A percentile compares a stretch with the other conserved stretches of the same genome.
These are phyloP conservation scores for Zeuzera pyrina DNA, from an alignment of 2,888 invertebrate genomes.

Conservation along the genomic window DNA sequence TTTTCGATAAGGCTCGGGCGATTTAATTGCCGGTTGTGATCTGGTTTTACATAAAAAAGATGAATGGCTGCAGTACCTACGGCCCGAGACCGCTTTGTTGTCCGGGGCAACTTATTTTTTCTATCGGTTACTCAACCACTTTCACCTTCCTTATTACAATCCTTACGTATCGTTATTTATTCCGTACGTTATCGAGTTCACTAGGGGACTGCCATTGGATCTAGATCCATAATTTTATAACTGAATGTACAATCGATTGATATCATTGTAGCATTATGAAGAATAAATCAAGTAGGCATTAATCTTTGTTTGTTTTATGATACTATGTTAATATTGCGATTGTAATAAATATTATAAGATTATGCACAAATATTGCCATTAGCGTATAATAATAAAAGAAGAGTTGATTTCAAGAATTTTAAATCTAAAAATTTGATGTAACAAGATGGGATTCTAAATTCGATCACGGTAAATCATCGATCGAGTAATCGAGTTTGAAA, in stretches of 20 bases:
- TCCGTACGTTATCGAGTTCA: constrained; percentile 38
- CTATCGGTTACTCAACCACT: constrained; percentile 51
- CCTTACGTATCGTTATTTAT: constrained; percentile 45
- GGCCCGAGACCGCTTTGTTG: constrained; percentile 56
- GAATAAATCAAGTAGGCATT: no score
- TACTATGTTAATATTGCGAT: no score
- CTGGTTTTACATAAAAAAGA: constrained; percentile 72
- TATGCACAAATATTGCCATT: no score
- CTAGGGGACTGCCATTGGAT: constrained; percentile 48
- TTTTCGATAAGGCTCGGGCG: constrained; percentile 70
- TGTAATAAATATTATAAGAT: no score
- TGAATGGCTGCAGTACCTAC: constrained; percentile 61
- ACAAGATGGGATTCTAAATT: constrained; percentile 58
- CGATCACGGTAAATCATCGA: constrained; percentile 69
- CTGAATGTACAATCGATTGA: constrained; percentile 29
- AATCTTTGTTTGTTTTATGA: no score
- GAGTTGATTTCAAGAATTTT: no score
- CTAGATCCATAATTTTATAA: constrained; percentile 51
- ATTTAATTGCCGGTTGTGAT: constrained; percentile 73
- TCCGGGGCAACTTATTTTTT: constrained; percentile 52
- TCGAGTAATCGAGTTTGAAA: constrained; percentile 67
- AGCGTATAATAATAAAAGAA: no score
- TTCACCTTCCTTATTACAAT: constrained; percentile 52
- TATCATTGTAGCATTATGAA: no score
- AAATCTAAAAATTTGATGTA: no score